phyloP scores from a whole-genome alignment of 2,113 vertebrate genomes.

The Archilochus colubris region DNA sequence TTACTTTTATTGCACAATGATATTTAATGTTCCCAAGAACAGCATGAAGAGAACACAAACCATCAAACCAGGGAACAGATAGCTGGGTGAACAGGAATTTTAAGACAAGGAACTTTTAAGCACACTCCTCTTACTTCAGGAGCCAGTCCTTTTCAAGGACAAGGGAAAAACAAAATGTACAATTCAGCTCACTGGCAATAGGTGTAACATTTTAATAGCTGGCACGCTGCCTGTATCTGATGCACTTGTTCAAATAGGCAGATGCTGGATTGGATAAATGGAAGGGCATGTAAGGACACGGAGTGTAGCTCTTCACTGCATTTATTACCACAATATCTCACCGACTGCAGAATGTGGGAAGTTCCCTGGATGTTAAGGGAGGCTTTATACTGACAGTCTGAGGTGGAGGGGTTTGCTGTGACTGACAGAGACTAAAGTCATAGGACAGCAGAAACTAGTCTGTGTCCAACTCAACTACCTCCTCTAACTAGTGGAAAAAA shows the following conservation, averaged over 20 bases:
- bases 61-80: background rate
- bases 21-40: constrained; percentile 1
- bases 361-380: constrained; percentile 32
- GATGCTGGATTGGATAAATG: constrained; percentile 59
- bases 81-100: constrained; percentile 38
- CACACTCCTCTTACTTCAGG: constrained; percentile 12
- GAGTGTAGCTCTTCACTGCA: constrained; percentile 45
- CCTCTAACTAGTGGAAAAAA: background rate
- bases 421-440: background rate
- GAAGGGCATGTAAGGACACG: constrained; percentile 66
- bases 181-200: constrained; percentile 19
- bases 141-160: constrained; percentile 56
- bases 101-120: constrained; percentile 9
- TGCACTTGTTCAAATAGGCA: constrained; percentile 56
- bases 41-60: constrained; percentile 2
- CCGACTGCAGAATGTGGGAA: constrained; percentile 24
- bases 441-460: background rate
- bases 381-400: background rate
- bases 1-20: background rate
- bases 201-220: constrained; percentile 68
- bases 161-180: constrained; percentile 60
- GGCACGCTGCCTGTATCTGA: constrained; percentile 63
- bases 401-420: constrained; percentile 6
- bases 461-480: background rate
- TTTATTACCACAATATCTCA: constrained; percentile 58